Conservation (phyloP, 2,888 invertebrate species). For the Villa cingulata region DNA sequence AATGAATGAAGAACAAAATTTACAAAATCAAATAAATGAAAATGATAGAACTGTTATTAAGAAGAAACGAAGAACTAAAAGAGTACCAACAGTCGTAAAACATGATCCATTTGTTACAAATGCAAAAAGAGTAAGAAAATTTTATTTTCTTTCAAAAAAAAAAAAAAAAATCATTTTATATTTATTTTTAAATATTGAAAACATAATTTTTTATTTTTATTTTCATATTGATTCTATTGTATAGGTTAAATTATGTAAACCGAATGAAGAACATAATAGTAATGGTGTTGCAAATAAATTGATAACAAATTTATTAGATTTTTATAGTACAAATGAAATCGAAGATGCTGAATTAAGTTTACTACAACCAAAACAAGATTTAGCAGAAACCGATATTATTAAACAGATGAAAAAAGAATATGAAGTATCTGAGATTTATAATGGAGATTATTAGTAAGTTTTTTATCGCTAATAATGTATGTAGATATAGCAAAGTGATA, state of each 20-base stretch:
- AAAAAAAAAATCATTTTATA: no score
- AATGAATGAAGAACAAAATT: no score
- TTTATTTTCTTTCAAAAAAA: no score
- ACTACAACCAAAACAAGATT: background rate
- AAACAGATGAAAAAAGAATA: background rate
- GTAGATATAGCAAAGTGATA: no score
- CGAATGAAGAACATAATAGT: no score
- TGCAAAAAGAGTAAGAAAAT: background rate
- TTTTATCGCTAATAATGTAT: background rate
- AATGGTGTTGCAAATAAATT: background rate
- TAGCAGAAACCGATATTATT: background rate
- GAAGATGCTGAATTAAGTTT: background rate
- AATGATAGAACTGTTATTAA: background rate
- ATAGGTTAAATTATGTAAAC: no score
- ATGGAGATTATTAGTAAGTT: background rate
- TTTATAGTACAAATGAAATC: background rate
- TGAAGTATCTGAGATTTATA: background rate
- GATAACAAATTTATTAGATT: background rate
- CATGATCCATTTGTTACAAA: background rate
- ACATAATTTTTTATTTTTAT: no score
- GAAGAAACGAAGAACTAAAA: background rate
- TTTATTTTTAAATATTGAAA: no score
- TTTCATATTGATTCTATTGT: no score
- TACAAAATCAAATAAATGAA: no score
- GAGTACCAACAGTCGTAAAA: background rate